Evolutionary conservation across 2,888 invertebrate species (phyloP).

Genomic region (Peribatodes rhomboidaria): DNA sequence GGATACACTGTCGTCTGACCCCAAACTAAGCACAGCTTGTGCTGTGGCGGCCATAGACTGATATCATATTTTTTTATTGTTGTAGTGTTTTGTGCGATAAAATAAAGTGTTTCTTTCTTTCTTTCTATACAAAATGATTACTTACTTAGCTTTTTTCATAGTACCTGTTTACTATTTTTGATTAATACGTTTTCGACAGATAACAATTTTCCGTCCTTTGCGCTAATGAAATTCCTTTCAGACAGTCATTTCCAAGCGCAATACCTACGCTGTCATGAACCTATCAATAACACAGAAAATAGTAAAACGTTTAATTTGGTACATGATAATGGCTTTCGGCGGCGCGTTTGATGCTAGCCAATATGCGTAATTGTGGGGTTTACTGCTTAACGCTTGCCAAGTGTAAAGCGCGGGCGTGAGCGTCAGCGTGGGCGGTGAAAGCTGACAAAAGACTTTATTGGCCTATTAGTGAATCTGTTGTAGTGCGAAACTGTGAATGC

Average conservation of each 20-base stretch:
- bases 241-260: neutral
- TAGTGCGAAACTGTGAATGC: conserved; percentile 28
- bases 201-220: too few species aligned
- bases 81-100: too few species aligned
- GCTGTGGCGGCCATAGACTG: too few species aligned
- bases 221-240: too few species aligned
- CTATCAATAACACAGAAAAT: conserved; percentile 59
- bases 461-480: conserved; percentile 33
- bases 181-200: too few species aligned
- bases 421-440: conserved; percentile 51
- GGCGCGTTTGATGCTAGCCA: conserved; percentile 80
- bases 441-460: conserved; percentile 37
- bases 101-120: too few species aligned
- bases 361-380: conserved; percentile 85
- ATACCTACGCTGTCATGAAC: conserved; percentile 35
- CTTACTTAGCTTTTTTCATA: neutral
- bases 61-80: too few species aligned
- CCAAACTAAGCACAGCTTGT: too few species aligned
- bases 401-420: conserved; percentile 53
- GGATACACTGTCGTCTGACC: too few species aligned
- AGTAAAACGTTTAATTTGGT: conserved; percentile 76
- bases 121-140: too few species aligned
- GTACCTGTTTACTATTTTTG: too few species aligned
- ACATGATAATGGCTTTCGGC: conserved; percentile 70
- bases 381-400: conserved; percentile 66